These are phyloP conservation scores for Sarcophaga variegata DNA, from an alignment of 2,888 invertebrate genomes.

Conservation along the genomic window DNA sequence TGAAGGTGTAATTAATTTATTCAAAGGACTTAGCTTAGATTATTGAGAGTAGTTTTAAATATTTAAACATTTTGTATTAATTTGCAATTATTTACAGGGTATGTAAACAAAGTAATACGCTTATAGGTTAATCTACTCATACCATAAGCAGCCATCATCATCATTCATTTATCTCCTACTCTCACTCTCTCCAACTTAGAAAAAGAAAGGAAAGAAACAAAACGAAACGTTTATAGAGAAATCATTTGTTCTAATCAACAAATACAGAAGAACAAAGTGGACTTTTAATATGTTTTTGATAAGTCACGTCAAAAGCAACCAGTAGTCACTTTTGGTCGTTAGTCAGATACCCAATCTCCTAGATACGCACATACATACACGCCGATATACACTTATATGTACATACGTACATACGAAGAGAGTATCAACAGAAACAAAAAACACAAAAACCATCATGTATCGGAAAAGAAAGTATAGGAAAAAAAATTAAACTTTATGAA, in stretches of 20 bases:
- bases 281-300: conserved; percentile 71
- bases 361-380: neutral
- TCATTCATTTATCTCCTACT: neutral
- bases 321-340: conserved; percentile 49
- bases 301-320: conserved; percentile 70
- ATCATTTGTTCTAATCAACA: conserved; percentile 65
- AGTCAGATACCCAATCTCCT: conserved; percentile 22
- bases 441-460: neutral
- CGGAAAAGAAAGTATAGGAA: too few relatives aligned
- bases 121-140: neutral
- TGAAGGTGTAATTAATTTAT: too few relatives aligned
- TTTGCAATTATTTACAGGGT: too few relatives aligned
- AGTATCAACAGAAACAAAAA: conserved; percentile 38
- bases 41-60: too few relatives aligned
- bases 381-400: neutral
- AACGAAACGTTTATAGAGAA: conserved; percentile 23
- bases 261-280: conserved; percentile 63
- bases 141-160: neutral
- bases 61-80: too few relatives aligned
- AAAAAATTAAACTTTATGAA: neutral
- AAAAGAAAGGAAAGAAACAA: neutral
- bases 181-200: neutral
- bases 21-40: too few relatives aligned
- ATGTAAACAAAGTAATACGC: too few relatives aligned
- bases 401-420: conserved; percentile 13